Conservation (phyloP, 2,113 vertebrate genomes). For the Motacilla tschutschensis region DNA sequence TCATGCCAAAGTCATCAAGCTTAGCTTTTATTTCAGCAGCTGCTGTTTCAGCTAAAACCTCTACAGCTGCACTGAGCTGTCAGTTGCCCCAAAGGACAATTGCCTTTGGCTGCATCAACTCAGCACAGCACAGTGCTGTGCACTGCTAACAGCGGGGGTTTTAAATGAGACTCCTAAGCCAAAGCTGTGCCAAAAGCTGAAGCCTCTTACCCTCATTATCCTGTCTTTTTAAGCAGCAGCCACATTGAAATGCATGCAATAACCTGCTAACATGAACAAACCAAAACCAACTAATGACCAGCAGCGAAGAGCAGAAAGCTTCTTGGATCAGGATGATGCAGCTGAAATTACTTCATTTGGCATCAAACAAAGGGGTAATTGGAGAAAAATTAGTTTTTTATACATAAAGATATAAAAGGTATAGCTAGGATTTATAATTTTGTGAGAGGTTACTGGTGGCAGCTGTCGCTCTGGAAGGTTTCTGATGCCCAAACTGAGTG, state of each 20-base stretch:
- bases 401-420: neutral
- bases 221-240: neutral
- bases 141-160: neutral
- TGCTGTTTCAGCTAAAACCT: constrained; percentile 1
- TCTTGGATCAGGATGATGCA: neutral
- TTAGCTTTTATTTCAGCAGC: constrained; percentile 25
- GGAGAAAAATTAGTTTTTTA: neutral
- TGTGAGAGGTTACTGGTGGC: neutral
- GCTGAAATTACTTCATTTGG: neutral
- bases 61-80: neutral
- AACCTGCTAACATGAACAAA: neutral
- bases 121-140: fast-evolving
- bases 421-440: neutral
- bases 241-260: neutral
- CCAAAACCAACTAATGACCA: neutral
- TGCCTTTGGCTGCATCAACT: neutral
- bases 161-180: neutral
- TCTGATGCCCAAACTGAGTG: fast-evolving
- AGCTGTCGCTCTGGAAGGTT: neutral
- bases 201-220: neutral
- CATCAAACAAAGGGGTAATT: neutral
- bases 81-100: neutral
- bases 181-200: neutral
- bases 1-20: neutral
- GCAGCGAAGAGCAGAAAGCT: neutral